These are phyloP conservation scores for Trichechus manatus DNA, from an alignment of 2,113 vertebrate species.

Conservation along the genomic window DNA sequence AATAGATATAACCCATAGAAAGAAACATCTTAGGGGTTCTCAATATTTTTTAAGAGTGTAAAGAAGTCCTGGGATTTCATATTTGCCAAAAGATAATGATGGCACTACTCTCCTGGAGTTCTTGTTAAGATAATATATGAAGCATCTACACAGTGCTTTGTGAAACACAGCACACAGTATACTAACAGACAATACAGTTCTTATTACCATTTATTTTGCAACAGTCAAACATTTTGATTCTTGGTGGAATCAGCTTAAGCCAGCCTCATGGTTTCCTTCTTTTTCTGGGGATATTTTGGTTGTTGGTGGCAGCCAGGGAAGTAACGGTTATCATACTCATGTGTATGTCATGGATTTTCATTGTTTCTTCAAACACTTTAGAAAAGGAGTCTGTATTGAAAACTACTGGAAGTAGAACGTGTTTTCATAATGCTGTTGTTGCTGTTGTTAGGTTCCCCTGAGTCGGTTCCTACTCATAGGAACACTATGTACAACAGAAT, in stretches of 20 bases:
- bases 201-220: not conserved
- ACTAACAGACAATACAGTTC: not conserved
- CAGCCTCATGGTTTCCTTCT: not conserved
- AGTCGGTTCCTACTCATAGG: no score
- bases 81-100: not conserved
- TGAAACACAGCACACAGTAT: not conserved
- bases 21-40: not conserved
- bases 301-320: not conserved
- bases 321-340: not conserved
- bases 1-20: not conserved
- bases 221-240: not conserved
- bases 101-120: not conserved
- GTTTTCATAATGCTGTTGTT: not conserved
- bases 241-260: not conserved
- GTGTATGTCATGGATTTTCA: not conserved
- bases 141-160: not conserved
- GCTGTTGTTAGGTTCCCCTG: no score
- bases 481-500: no score
- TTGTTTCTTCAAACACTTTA: not conserved
- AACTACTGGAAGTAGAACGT: not conserved
- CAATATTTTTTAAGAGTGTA: not conserved
- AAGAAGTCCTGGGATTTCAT: not conserved
- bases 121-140: not conserved
- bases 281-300: not conserved
- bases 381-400: not conserved